phyloP scores from a whole-genome alignment of 2,113 vertebrate species.

The Abramis brama region DNA sequence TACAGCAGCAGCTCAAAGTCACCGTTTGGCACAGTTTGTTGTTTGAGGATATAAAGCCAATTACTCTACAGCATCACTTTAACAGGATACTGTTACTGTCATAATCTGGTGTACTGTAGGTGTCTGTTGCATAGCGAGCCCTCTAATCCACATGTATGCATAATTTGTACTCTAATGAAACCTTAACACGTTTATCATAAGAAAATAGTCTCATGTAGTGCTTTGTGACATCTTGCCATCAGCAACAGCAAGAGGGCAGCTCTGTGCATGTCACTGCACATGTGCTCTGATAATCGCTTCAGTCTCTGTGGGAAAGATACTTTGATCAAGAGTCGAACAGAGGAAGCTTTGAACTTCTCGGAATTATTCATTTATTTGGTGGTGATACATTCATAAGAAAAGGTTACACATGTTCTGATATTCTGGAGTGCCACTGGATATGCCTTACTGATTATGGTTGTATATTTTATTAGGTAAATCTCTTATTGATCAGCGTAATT shows the following conservation, averaged over 20 bases:
- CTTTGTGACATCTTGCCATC: neutral
- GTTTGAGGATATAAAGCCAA: conserved; percentile 22
- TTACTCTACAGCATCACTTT: conserved; percentile 36
- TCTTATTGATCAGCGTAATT: neutral
- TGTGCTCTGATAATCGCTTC: conserved; percentile 11
- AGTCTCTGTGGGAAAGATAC: neutral
- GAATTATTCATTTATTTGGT: neutral
- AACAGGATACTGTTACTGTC: conserved; percentile 24
- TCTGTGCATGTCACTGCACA: conserved; percentile 3
- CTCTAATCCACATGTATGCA: neutral
- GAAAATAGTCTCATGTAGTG: neutral
- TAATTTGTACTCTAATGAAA: neutral
- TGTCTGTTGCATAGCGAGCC: neutral
- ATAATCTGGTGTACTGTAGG: neutral
- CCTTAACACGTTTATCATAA: neutral
- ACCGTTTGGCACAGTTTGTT: conserved; percentile 18
- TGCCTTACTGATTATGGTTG: neutral
- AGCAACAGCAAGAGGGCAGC: conserved; percentile 31
- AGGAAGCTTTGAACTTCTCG: neutral
- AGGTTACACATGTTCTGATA: neutral
- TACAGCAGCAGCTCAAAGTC: neutral
- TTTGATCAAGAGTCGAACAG: conserved; percentile 7
- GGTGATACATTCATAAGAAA: neutral
- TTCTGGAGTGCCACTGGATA: neutral
- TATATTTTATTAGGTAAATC: neutral